A percentile compares a stretch with the other conserved stretches of the same genome.
Evolutionary conservation across 2,113 vertebrate species (phyloP).

Genomic region (Peromyscus maniculatus): DNA sequence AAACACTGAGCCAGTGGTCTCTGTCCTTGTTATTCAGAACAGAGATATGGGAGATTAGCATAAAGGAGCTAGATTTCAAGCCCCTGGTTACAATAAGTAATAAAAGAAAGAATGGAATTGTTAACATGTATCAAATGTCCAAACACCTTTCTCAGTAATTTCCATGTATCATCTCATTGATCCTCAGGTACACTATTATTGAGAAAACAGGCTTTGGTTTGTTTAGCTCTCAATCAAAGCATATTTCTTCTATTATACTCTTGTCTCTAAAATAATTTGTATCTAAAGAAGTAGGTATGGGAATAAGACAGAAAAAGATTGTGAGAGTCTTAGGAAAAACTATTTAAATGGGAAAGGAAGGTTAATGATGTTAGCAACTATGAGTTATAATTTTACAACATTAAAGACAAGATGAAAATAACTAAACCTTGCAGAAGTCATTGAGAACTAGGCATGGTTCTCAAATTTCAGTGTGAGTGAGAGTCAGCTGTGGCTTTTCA

Average conservation of each 20-base stretch:
- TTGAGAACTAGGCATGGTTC: background rate
- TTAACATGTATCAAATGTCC: background rate
- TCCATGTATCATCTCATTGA: background rate
- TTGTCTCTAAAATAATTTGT: slow-evolving; percentile 43
- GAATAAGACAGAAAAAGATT: slow-evolving; percentile 31
- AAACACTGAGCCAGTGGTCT: background rate
- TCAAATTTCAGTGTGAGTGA: slow-evolving; percentile 7
- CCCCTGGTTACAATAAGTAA: background rate
- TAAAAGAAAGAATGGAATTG: background rate
- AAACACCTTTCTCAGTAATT: background rate
- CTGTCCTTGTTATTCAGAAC: background rate
- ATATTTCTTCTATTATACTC: background rate
- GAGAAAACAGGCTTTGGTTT: slow-evolving; percentile 2
- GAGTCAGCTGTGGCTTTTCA: background rate
- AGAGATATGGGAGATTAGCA: background rate
- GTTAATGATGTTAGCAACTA: slow-evolving; percentile 1
- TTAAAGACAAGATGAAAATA: slow-evolving; percentile 50
- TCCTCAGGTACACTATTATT: background rate
- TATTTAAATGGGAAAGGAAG: slow-evolving; percentile 44
- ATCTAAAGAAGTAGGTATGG: slow-evolving; percentile 20
- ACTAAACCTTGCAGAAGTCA: background rate
- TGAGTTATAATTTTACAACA: slow-evolving; percentile 28
- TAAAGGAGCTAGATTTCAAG: background rate
- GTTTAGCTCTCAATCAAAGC: background rate
- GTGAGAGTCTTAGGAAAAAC: background rate